Evolutionary conservation across 2,113 vertebrate species (phyloP).

Genomic region (Nyctereutes procyonoides): DNA sequence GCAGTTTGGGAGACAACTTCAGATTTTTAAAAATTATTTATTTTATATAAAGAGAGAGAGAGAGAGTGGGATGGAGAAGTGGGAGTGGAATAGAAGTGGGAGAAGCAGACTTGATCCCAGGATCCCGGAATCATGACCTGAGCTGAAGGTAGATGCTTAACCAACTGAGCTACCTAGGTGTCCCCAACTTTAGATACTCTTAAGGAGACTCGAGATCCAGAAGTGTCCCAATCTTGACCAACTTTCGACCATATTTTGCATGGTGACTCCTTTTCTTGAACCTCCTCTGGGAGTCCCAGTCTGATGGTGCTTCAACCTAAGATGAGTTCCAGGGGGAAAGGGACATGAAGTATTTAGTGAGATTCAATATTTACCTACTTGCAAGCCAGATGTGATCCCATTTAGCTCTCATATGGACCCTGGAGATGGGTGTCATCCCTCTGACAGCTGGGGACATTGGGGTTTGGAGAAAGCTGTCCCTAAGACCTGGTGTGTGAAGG

Average conservation of each 20-base stretch:
- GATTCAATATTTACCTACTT: background rate
- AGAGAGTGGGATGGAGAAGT: no score
- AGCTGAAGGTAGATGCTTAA: no score
- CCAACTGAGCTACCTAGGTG: no score
- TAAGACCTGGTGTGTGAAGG: background rate
- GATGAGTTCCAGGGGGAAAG: background rate
- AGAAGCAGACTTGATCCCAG: no score
- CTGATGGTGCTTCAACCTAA: background rate
- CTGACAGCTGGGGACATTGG: rapidly evolving
- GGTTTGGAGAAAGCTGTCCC: background rate
- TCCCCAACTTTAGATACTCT: background rate
- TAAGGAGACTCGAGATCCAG: background rate
- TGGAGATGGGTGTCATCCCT: background rate
- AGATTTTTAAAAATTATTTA: no score
- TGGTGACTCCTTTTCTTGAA: background rate
- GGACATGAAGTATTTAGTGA: background rate
- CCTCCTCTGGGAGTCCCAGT: background rate
- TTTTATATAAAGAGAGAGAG: no score
- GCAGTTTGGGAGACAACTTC: background rate
- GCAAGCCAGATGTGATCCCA: background rate
- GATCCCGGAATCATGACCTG: no score
- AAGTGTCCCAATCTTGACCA: background rate
- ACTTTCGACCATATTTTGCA: background rate
- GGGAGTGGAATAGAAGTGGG: no score
- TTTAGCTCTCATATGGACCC: background rate